Evolutionary conservation across 2,113 vertebrate species (phyloP).

Genomic region (Pelusios castaneus): DNA sequence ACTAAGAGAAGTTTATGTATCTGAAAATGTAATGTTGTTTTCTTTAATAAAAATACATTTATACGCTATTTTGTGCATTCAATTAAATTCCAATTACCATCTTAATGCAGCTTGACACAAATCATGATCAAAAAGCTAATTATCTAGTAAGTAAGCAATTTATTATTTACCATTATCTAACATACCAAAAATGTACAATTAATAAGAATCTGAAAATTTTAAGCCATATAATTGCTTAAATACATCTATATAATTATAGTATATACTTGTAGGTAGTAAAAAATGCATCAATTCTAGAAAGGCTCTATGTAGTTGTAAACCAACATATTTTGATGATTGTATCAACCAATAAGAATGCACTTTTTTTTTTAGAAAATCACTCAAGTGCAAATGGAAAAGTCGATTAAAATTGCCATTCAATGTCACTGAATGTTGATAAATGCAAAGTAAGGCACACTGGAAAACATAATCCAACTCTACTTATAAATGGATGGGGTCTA

Average conservation of each 20-base stretch:
- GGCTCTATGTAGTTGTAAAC: background rate
- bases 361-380: background rate
- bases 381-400: too few relatives aligned
- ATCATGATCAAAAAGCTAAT: background rate
- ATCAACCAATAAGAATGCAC: background rate
- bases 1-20: background rate
- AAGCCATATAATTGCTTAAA: background rate
- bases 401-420: too few relatives aligned
- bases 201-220: background rate
- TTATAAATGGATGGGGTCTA: too few relatives aligned
- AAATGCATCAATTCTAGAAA: background rate
- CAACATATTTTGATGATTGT: background rate
- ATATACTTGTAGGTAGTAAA: background rate
- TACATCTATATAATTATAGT: background rate
- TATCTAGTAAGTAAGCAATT: background rate
- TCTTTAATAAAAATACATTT: background rate
- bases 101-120: background rate
- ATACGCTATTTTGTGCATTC: background rate
- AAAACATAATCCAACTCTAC: too few relatives aligned
- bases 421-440: too few relatives aligned
- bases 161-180: background rate
- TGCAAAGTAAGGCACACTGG: too few relatives aligned
- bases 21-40: background rate
- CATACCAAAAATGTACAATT: background rate
- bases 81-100: background rate